phyloP scores from a whole-genome alignment of 2,888 invertebrate species.

The Amphipoea oculea region DNA sequence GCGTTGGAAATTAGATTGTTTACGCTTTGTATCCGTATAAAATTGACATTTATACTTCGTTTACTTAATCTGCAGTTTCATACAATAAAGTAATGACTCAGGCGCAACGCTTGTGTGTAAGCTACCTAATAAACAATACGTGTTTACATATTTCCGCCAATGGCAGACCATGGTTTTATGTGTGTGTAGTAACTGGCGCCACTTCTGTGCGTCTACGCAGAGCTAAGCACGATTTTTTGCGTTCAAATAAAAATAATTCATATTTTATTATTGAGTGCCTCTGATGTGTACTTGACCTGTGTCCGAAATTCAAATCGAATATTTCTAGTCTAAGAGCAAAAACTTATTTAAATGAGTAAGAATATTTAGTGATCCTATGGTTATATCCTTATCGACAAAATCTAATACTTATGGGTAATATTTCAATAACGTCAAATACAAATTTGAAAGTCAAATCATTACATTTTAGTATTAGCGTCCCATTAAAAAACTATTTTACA shows the following conservation, averaged over 20 bases:
- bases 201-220: conserved; percentile 60
- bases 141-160: conserved; percentile 52
- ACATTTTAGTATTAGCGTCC: conserved; percentile 38
- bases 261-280: conserved; percentile 28
- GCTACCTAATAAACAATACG: conserved; percentile 44
- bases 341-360: conserved; percentile 11
- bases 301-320: conserved; percentile 17
- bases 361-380: background rate
- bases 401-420: conserved; percentile 37
- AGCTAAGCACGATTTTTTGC: conserved; percentile 58
- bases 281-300: conserved; percentile 46
- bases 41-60: conserved; percentile 17
- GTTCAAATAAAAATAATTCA: conserved; percentile 49
- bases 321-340: conserved; percentile 6
- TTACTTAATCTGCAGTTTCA: conserved; percentile 31
- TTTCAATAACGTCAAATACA: conserved; percentile 34
- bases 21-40: conserved; percentile 15
- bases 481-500: conserved; percentile 57
- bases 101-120: conserved; percentile 38
- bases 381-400: conserved; percentile 24
- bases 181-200: conserved; percentile 54
- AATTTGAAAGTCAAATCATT: conserved; percentile 52
- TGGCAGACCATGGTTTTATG: conserved; percentile 36
- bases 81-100: conserved; percentile 33
- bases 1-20: background rate